Evolutionary conservation across 2,113 vertebrate species (phyloP).

Genomic region (Anthoscopus minutus): DNA sequence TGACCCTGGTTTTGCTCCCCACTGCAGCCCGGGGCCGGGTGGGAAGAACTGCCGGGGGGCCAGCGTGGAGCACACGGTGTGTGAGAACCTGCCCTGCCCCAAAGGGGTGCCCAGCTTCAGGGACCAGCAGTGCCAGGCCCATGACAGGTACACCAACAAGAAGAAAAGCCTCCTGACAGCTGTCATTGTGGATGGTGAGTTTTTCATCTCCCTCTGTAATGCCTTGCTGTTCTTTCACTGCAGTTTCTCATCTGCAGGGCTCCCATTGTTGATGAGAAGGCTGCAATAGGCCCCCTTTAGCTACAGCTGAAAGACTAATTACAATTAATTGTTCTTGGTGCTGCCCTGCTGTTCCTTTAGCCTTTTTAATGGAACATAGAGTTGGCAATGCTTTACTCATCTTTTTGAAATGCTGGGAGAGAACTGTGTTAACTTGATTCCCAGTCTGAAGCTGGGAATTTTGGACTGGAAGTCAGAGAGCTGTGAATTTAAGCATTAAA

Average conservation of each 20-base stretch:
- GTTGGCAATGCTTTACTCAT: not conserved
- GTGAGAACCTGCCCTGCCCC: conserved; percentile 85
- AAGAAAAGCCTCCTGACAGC: conserved; percentile 84
- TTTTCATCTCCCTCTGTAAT: not conserved
- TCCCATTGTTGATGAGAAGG: not conserved
- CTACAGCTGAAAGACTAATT: not conserved
- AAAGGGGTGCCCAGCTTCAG: conserved; percentile 88
- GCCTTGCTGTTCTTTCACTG: not conserved
- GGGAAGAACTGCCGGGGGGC: conserved; percentile 82
- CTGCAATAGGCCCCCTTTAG: not conserved
- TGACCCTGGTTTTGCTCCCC: not conserved
- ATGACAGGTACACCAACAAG: conserved; percentile 79
- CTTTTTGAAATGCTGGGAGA: not conserved
- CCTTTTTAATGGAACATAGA: not conserved
- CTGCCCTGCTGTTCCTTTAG: not conserved
- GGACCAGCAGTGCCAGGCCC: conserved; percentile 93
- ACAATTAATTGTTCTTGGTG: not conserved
- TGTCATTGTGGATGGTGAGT: conserved; percentile 80
- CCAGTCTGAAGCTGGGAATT: not conserved
- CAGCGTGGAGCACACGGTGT: conserved; percentile 90
- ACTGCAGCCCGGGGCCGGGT: conserved; percentile 84
- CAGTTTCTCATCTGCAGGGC: not conserved
- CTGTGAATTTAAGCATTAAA: not conserved
- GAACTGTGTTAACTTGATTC: not conserved
- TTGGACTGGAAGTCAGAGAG: not conserved